phyloP scores from a whole-genome alignment of 2,113 vertebrate genomes.

The Phocoena phocoena region DNA sequence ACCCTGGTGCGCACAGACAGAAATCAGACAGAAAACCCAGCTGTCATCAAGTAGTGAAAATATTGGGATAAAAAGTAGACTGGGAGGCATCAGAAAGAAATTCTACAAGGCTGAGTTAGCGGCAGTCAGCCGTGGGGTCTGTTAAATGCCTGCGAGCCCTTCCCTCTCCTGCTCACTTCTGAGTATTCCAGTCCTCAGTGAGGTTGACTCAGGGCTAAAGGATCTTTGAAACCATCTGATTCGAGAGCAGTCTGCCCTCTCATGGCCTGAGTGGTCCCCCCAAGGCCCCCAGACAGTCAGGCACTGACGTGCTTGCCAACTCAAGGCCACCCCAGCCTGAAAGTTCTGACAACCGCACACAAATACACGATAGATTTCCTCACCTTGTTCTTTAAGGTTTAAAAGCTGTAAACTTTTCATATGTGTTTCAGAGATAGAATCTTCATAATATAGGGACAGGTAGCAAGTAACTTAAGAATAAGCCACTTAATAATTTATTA shows the following conservation, averaged over 20 bases:
- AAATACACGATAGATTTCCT: no score
- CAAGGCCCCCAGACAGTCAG: not conserved
- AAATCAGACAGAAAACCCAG: conserved; percentile 37
- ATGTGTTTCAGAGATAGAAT: not conserved
- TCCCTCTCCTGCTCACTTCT: not conserved
- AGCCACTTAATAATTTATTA: not conserved
- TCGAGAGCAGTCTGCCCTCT: not conserved
- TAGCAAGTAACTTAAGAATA: not conserved
- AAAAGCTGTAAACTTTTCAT: not conserved
- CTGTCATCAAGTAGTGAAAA: conserved; percentile 28
- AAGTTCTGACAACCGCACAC: not conserved
- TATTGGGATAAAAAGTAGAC: not conserved
- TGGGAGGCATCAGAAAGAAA: not conserved
- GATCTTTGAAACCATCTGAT: not conserved
- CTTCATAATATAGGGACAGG: not conserved
- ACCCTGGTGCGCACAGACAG: not conserved
- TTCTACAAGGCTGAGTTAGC: not conserved
- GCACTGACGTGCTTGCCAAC: rapidly evolving
- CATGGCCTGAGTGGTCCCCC: no score
- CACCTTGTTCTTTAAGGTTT: not conserved
- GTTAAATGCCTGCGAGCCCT: not conserved
- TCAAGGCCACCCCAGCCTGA: not conserved
- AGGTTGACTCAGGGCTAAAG: not conserved
- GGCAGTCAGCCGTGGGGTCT: not conserved
- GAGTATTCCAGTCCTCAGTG: not conserved